Evolutionary conservation across 2,888 invertebrate genomes (phyloP).

Genomic region (Cordilura impudica): DNA sequence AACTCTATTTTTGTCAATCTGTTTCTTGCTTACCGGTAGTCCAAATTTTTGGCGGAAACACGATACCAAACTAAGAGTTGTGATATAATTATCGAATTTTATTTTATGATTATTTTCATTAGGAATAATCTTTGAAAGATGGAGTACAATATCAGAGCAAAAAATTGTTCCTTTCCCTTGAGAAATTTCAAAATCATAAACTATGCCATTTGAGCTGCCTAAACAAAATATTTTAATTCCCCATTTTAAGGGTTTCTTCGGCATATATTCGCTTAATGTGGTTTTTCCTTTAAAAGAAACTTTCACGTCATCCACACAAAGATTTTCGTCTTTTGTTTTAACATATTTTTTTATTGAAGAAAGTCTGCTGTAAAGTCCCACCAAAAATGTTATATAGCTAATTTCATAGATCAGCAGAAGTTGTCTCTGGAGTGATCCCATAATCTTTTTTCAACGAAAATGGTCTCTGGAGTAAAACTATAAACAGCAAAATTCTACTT

Average conservation of each 20-base stretch:
- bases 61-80: too few relatives aligned
- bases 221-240: constrained; percentile 36
- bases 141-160: constrained; percentile 15
- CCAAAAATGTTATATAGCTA: constrained; percentile 30
- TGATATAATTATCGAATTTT: too few relatives aligned
- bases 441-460: constrained; percentile 45
- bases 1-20: background rate
- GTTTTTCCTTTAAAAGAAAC: too few relatives aligned
- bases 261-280: too few relatives aligned
- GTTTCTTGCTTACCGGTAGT: constrained; percentile 28
- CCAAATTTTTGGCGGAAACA: constrained; percentile 30
- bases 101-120: background rate
- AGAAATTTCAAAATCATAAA: constrained; percentile 35
- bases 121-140: too few relatives aligned
- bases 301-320: constrained; percentile 37
- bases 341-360: background rate
- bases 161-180: too few relatives aligned
- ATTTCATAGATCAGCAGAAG: constrained; percentile 37
- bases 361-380: too few relatives aligned
- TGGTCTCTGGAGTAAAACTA: constrained; percentile 36
- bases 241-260: too few relatives aligned
- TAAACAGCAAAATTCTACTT: too few relatives aligned
- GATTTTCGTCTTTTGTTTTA: constrained; percentile 3
- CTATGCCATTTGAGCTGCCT: constrained; percentile 33
- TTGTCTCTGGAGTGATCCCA: constrained; percentile 32